Evolutionary conservation across 2,113 vertebrate species (phyloP).

Genomic region (Cercopithecus mona): DNA sequence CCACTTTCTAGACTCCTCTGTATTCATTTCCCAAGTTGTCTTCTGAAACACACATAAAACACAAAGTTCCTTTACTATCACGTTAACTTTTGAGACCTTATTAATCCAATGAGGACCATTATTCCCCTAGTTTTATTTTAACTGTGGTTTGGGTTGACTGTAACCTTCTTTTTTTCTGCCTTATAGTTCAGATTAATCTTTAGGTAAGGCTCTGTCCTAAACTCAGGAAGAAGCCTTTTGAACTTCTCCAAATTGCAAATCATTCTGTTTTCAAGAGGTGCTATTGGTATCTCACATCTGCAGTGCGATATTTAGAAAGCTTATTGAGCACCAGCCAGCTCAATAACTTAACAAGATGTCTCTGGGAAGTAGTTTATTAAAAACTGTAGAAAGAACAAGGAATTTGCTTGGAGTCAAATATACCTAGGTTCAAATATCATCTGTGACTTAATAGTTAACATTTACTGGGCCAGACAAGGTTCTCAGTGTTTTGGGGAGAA

Average conservation of each 20-base stretch:
- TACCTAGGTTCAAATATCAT: background rate
- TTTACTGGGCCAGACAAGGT: background rate
- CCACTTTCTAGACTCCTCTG: background rate
- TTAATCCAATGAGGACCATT: background rate
- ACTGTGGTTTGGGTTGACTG: background rate
- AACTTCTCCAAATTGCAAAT: background rate
- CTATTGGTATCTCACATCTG: background rate
- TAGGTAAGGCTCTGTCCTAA: background rate
- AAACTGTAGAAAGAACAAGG: background rate
- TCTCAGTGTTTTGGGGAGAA: background rate
- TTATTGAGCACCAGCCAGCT: background rate
- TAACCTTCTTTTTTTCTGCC: background rate
- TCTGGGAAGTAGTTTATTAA: background rate
- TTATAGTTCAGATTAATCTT: background rate
- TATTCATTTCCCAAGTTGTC: background rate
- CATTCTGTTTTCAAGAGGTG: background rate
- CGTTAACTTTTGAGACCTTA: background rate
- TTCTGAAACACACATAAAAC: background rate
- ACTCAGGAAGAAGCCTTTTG: background rate
- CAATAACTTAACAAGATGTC: background rate
- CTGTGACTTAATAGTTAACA: background rate
- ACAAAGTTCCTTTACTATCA: background rate
- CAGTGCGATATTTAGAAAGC: background rate
- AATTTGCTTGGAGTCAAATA: background rate
- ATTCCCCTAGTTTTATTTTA: slow-evolving; percentile 5